These are phyloP conservation scores for Callimorpha dominula DNA, from an alignment of 2,888 invertebrate species.

Conservation along the genomic window DNA sequence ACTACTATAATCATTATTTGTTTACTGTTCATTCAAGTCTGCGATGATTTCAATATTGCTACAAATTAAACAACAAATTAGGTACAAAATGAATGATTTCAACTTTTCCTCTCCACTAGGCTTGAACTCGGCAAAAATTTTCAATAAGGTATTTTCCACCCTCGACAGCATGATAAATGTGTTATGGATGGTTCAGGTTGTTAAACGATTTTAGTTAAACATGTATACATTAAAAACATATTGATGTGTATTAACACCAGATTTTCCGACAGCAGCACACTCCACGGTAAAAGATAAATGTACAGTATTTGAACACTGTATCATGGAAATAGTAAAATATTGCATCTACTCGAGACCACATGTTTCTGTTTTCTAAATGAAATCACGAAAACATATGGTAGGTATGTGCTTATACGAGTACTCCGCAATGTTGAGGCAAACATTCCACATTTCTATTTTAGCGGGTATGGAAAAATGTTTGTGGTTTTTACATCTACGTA, in stretches of 20 bases:
- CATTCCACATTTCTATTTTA: constrained; percentile 4
- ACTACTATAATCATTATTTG: not conserved
- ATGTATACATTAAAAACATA: constrained; percentile 4
- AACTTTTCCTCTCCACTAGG: constrained; percentile 22
- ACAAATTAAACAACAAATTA: not conserved
- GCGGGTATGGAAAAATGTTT: constrained; percentile 5
- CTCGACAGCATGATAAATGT: constrained; percentile 27
- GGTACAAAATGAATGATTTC: not conserved
- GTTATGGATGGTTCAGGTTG: constrained; percentile 15
- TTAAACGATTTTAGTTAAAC: constrained; percentile 2
- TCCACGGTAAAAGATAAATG: not conserved
- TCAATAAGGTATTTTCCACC: constrained; percentile 21
- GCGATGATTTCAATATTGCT: not conserved
- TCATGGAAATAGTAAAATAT: constrained; percentile 11
- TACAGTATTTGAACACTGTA: constrained; percentile 9
- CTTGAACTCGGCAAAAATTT: constrained; percentile 25
- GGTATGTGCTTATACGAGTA: constrained; percentile 6
- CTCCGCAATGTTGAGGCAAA: constrained; percentile 7
- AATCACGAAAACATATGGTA: constrained; percentile 5
- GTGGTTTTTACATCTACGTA: constrained; percentile 4
- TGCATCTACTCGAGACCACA: constrained; percentile 5
- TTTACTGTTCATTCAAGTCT: not conserved
- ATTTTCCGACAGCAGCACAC: not conserved
- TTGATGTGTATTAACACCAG: constrained; percentile 7
- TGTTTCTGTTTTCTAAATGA: constrained; percentile 4